phyloP scores from a whole-genome alignment of 2,797 vertebrate genomes.

The Melanogrammus aeglefinus region DNA sequence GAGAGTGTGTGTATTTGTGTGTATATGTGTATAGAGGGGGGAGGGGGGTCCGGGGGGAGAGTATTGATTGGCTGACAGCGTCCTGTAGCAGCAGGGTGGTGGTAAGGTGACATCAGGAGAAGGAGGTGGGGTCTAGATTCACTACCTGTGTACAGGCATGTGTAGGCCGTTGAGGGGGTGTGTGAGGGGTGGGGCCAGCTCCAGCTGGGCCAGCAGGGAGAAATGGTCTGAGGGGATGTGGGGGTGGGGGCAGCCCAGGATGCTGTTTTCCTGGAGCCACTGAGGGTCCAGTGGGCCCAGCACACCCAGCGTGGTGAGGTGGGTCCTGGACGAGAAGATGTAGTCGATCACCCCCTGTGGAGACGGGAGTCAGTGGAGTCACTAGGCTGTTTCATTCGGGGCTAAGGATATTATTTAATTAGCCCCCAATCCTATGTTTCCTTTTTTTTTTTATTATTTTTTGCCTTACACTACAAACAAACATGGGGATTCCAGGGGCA shows the following conservation, averaged over 20 bases:
- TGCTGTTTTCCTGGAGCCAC: conserved; percentile 96
- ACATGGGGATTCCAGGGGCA: too few relatives aligned
- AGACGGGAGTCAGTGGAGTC: too few relatives aligned
- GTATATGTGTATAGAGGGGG: not conserved
- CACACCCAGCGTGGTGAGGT: conserved; percentile 92
- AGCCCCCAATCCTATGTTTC: too few relatives aligned
- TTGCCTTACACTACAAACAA: too few relatives aligned
- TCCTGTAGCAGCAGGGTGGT: conserved; percentile 19
- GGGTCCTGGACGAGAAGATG: conserved; percentile 98
- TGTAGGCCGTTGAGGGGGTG: conserved; percentile 87
- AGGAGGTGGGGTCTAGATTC: conserved; percentile 63
- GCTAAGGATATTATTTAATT: too few relatives aligned
- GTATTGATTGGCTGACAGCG: conserved; percentile 8
- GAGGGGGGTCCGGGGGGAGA: conserved; percentile 1
- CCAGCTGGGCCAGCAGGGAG: conserved; percentile 97
- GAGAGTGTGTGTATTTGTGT: not conserved
- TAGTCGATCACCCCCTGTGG: conserved; percentile 98
- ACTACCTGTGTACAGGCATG: conserved; percentile 93
- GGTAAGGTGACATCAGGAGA: conserved; percentile 52
- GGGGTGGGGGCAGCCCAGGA: conserved; percentile 96
- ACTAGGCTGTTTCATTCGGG: too few relatives aligned
- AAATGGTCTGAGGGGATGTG: conserved; percentile 99
- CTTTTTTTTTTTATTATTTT: too few relatives aligned
- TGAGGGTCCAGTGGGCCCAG: conserved; percentile 94
- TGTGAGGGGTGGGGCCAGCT: conserved; percentile 66